Evolutionary conservation across 2,113 vertebrate species (phyloP), one percentile per base, ranked within the genome.

Genomic region (Guaruba guarouba): DNA sequence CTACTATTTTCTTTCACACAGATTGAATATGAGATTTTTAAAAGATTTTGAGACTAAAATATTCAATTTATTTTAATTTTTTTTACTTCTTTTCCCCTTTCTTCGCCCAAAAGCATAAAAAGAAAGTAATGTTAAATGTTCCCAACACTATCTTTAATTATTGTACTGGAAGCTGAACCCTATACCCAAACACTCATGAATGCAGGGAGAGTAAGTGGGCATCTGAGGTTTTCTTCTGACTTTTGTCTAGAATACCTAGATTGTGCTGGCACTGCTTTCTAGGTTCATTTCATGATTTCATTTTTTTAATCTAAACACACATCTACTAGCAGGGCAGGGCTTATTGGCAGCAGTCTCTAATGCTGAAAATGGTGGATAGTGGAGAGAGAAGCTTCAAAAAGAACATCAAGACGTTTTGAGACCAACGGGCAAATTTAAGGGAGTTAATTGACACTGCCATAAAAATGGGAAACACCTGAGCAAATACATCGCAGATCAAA

Each of bases 401-500:
- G 82, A 92, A 94, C 86, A 94, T 94, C 88, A 95, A 97, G 82
- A 95, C 67, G 46, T 95, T 96, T 87, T 82, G 77, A 94, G 88
- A 96, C 89, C 87, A 95, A 94, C 41, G 63, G 55, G 91, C 70
- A 96, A 96, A 93, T 90, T 92, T 95, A 93, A 96, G 41, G 49
- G 87, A 93, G 66, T 94, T 97, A 97, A 97, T 97, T 96, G 97
- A 94, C 86, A 82, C 79, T 92, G 95, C 79, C 88, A 85, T 91
- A 94, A 96, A 96, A 97, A 97, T 97, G 91, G 87, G 96, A 97
- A 97, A 97, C 97, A 97, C 96, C 95, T 97, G 97, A 97, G 84
- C 87, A 97, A 97, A 97, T 97, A 97, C 52, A 95, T 92, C 82
- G 77, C 9, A 95, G 96, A 96, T 96, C 95, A 97, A 97, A 96